A percentile compares a stretch with the other conserved stretches of the same genome.
Conservation (phyloP, 2,888 invertebrate species). For the Scelioninae gen. 2 region DNA sequence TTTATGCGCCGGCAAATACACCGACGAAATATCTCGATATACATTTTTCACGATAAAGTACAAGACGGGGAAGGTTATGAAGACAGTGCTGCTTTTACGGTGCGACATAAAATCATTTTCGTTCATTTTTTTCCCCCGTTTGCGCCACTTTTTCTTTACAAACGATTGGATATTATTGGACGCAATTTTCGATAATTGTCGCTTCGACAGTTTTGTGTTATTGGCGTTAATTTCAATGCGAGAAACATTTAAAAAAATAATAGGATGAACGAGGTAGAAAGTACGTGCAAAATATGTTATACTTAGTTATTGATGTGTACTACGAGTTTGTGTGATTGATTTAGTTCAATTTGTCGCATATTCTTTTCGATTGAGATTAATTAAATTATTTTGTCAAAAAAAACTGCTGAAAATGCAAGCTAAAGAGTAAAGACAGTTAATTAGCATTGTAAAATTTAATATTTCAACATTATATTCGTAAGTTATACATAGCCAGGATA, state of each 20-base stretch:
- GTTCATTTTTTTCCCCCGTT: conserved; percentile 13
- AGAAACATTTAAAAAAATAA: no score
- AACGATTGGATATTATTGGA: conserved; percentile 20
- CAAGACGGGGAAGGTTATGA: conserved; percentile 31
- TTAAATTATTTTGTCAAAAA: no score
- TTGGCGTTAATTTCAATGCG: no score
- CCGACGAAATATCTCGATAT: conserved; percentile 27
- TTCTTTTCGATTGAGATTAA: no score
- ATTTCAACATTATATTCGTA: not conserved
- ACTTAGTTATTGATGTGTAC: no score
- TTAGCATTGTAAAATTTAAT: no score
- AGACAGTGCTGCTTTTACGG: conserved; percentile 35
- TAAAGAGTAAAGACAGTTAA: no score
- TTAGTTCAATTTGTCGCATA: no score
- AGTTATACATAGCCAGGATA: not conserved
- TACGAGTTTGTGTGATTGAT: no score
- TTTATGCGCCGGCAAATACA: conserved; percentile 42
- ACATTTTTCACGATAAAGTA: conserved; percentile 47
- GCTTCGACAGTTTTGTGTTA: conserved; percentile 12
- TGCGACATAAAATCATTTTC: conserved; percentile 40
- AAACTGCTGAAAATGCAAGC: no score
- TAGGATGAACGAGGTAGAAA: no score
- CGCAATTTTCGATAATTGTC: conserved; percentile 11
- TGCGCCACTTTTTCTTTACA: conserved; percentile 33
- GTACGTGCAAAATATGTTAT: no score